phyloP scores from a whole-genome alignment of 2,888 invertebrate genomes.

The Drosophila prolongata region DNA sequence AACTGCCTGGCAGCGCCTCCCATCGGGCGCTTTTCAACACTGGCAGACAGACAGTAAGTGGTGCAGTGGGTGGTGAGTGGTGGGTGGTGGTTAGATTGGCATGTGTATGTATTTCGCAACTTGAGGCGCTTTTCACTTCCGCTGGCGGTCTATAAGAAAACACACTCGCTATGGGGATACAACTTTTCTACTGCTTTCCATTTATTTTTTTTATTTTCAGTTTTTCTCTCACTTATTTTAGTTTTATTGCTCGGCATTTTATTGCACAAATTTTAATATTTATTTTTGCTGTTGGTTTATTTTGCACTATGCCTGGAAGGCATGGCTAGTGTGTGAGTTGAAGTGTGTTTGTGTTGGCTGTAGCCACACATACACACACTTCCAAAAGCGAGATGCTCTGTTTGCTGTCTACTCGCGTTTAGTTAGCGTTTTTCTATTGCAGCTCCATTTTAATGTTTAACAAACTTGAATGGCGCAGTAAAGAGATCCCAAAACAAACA shows the following conservation, averaged over 20 bases:
- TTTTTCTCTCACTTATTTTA: slow-evolving; percentile 45
- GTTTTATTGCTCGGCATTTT: slow-evolving; percentile 66
- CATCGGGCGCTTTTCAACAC: slow-evolving; percentile 62
- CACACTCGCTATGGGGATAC: slow-evolving; percentile 29
- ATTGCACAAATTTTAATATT: slow-evolving; percentile 75
- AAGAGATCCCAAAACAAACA: slow-evolving; percentile 48
- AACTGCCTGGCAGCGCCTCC: slow-evolving; percentile 18
- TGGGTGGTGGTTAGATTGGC: neutral
- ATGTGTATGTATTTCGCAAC: slow-evolving; percentile 54
- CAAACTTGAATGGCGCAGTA: slow-evolving; percentile 58
- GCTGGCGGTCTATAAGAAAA: slow-evolving; percentile 56
- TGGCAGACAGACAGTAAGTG: slow-evolving; percentile 38
- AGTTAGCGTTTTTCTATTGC: slow-evolving; percentile 61
- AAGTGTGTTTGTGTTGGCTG: slow-evolving; percentile 22
- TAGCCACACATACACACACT: slow-evolving; percentile 6
- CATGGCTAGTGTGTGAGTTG: slow-evolving; percentile 20
- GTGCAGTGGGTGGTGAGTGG: slow-evolving; percentile 10
- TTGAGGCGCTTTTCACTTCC: slow-evolving; percentile 72
- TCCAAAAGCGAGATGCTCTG: slow-evolving; percentile 26
- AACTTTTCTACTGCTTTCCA: slow-evolving; percentile 32
- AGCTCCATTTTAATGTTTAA: slow-evolving; percentile 69
- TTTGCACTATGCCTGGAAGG: slow-evolving; percentile 55
- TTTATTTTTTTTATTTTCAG: slow-evolving; percentile 22
- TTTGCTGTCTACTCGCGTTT: slow-evolving; percentile 52
- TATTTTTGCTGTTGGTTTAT: slow-evolving; percentile 66